Evolutionary conservation across 2,113 vertebrate genomes (phyloP).

Genomic region (Circaetus gallicus): DNA sequence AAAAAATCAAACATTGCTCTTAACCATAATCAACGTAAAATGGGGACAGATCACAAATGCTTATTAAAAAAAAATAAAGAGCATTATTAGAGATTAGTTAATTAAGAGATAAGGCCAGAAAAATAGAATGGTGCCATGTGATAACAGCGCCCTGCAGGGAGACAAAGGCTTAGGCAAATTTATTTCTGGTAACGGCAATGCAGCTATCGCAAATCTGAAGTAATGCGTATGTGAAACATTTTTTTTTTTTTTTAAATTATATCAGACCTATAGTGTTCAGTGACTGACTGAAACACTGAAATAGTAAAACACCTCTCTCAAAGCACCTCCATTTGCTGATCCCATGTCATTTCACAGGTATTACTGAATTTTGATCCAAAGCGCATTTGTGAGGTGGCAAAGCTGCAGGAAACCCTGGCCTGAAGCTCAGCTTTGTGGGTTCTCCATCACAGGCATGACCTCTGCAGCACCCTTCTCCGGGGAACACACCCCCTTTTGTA

Average conservation of each 20-base stretch:
- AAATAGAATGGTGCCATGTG: slow-evolving; percentile 48
- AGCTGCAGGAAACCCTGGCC: background rate
- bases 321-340: background rate
- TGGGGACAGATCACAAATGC: background rate
- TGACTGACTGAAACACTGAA: background rate
- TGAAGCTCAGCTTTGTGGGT: background rate
- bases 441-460: too few relatives aligned
- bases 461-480: background rate
- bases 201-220: background rate
- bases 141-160: slow-evolving; percentile 15
- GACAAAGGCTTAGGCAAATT: background rate
- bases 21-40: background rate
- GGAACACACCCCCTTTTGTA: accelerated
- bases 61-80: slow-evolving; percentile 22
- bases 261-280: background rate
- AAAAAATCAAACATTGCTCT: background rate
- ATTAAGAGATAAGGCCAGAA: slow-evolving; percentile 65
- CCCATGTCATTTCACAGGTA: background rate
- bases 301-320: background rate
- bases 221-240: accelerated
- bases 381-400: background rate
- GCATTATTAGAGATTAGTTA: slow-evolving; percentile 67
- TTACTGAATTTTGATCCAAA: background rate
- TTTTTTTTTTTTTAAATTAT: background rate
- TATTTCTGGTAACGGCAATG: slow-evolving; percentile 23